Conservation (phyloP, 1,140 invertebrate genomes). For the Drosophila pseudoananassae region DNA sequence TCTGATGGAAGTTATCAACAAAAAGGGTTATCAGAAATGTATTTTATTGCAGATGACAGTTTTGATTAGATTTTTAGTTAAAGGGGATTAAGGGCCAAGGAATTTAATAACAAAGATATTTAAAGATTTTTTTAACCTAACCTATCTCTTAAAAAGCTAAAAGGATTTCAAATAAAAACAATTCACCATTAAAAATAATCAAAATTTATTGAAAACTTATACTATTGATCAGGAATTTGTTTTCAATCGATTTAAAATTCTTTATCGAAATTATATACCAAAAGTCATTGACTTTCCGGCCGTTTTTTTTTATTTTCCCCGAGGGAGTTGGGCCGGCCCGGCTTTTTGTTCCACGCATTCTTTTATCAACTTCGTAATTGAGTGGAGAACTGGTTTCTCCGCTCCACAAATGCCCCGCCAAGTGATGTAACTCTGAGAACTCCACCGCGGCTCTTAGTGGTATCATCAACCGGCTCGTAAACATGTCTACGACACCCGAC, state of each 20-base stretch:
- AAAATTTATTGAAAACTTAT: no score
- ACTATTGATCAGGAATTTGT: not conserved
- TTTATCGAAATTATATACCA: constrained; percentile 6
- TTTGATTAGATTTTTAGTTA: constrained; percentile 2
- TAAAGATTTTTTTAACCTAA: not conserved
- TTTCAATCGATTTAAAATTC: not conserved
- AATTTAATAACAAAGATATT: not conserved
- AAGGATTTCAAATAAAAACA: no score
- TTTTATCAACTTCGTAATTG: constrained; percentile 40
- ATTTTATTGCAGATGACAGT: not conserved
- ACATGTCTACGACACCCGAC: constrained; percentile 39
- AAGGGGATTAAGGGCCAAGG: not conserved
- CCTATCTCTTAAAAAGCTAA: not conserved
- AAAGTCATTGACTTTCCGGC: constrained; percentile 32
- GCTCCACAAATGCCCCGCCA: constrained; percentile 16
- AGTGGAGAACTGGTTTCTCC: constrained; percentile 41
- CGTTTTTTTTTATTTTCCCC: constrained; percentile 10
- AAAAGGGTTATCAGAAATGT: not conserved
- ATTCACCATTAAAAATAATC: no score
- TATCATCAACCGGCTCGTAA: constrained; percentile 23
- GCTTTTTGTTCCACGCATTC: constrained; percentile 30
- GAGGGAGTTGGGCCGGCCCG: constrained; percentile 19
- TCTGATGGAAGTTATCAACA: not conserved
- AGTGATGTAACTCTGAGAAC: constrained; percentile 34
- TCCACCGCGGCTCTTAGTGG: constrained; percentile 3